Evolutionary conservation across 2,113 vertebrate genomes (phyloP).

Genomic region (Hippotragus niger): DNA sequence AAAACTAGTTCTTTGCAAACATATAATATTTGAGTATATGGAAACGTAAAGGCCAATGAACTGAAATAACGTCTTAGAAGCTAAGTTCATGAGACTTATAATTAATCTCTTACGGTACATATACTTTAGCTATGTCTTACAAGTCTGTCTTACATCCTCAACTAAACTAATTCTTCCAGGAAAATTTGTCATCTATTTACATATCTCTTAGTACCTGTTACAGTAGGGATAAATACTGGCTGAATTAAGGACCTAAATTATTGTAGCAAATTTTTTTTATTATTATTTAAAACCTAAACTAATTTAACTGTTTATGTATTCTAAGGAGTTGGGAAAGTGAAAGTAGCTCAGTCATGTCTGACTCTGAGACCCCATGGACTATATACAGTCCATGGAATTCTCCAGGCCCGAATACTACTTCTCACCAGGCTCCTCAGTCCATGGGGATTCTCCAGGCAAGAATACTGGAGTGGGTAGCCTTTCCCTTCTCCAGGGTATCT

Average conservation of each 20-base stretch:
- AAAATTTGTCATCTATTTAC: background rate
- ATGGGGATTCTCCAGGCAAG: background rate
- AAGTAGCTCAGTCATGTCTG: background rate
- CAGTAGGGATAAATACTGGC: background rate
- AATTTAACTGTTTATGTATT: background rate
- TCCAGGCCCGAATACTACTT: background rate
- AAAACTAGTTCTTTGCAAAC: background rate
- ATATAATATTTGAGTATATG: background rate
- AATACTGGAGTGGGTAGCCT: background rate
- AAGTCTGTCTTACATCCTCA: background rate
- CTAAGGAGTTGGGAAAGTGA: background rate
- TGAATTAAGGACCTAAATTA: background rate
- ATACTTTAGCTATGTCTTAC: background rate
- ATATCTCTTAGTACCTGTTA: background rate
- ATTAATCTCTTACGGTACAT: background rate
- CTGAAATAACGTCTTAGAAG: background rate
- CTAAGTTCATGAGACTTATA: background rate
- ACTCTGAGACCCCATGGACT: background rate
- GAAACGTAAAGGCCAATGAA: background rate
- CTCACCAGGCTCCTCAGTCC: background rate
- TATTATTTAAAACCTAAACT: slow-evolving; percentile 6
- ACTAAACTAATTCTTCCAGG: background rate
- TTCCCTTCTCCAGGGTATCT: background rate
- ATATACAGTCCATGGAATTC: background rate
- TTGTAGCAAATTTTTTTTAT: background rate